Evolutionary conservation across 2,113 vertebrate genomes (phyloP).

Genomic region (Odocoileus hemionus): DNA sequence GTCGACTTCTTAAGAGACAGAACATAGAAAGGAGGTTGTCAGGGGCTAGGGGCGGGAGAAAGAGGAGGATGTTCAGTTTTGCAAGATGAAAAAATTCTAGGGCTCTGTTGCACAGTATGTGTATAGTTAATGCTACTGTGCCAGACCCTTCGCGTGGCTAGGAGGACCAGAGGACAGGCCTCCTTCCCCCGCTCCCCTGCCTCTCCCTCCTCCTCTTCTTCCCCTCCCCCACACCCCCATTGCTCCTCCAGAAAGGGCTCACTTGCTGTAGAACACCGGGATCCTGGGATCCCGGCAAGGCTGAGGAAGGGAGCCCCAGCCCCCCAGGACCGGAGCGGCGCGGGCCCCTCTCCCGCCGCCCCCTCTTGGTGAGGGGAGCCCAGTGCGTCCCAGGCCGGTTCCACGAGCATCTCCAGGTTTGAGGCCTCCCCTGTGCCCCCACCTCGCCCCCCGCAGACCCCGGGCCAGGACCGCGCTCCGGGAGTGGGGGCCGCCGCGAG

Average conservation of each 20-base stretch:
- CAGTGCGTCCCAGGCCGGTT: too few relatives aligned
- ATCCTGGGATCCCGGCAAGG: fast-evolving
- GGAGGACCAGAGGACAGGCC: neutral
- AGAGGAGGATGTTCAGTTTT: neutral
- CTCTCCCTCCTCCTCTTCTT: too few relatives aligned
- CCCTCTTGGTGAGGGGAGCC: neutral
- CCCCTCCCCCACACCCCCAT: fast-evolving
- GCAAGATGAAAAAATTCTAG: neutral
- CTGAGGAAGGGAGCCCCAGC: neutral
- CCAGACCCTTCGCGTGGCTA: fast-evolving
- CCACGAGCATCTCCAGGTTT: neutral
- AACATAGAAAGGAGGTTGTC: neutral
- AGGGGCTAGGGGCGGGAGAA: neutral
- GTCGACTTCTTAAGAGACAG: neutral
- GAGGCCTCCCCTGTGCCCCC: neutral
- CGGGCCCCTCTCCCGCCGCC: neutral
- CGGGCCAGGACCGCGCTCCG: fast-evolving
- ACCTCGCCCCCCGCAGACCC: neutral
- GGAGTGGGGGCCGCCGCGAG: fast-evolving
- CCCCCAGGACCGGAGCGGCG: neutral
- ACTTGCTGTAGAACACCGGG: neutral
- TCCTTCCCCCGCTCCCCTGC: neutral
- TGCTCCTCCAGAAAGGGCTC: fast-evolving
- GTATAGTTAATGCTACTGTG: fast-evolving
- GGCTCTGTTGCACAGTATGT: too few relatives aligned